Evolutionary conservation across 2,797 vertebrate genomes (phyloP).

Genomic region (Sparidentex hasta): DNA sequence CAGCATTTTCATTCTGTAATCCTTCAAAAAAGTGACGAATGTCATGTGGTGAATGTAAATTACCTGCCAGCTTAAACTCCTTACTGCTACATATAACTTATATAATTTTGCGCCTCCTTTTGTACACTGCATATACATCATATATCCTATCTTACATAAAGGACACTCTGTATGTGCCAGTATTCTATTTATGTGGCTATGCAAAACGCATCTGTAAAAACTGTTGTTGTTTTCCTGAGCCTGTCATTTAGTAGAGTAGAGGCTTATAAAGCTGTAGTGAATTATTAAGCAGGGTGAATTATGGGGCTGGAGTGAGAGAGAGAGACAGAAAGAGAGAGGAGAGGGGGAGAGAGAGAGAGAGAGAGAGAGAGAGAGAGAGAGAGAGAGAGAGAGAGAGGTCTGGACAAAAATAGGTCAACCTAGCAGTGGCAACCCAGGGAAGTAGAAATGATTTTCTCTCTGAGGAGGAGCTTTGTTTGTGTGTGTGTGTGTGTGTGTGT

Average conservation of each 20-base stretch:
- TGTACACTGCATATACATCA: background rate
- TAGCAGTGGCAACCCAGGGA: constrained; percentile 82
- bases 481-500: constrained; percentile 38
- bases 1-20: constrained; percentile 16
- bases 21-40: constrained; percentile 26
- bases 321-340: background rate
- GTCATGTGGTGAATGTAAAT: constrained; percentile 29
- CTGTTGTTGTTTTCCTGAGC: constrained; percentile 65
- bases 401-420: constrained; percentile 88
- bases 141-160: constrained; percentile 2
- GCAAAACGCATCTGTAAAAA: constrained; percentile 59
- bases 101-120: background rate
- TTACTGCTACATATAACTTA: background rate
- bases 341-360: constrained; percentile 35
- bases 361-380: constrained; percentile 26
- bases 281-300: constrained; percentile 86
- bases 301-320: constrained; percentile 71
- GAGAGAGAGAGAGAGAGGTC: constrained; percentile 65
- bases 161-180: background rate
- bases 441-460: constrained; percentile 82
- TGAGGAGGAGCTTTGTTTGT: constrained; percentile 67
- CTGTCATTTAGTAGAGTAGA: constrained; percentile 71
- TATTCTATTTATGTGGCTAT: constrained; percentile 38
- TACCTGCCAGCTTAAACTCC: background rate
- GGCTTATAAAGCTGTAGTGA: constrained; percentile 78